Conservation (phyloP, 1,140 invertebrate genomes). For the Phortica variegata region DNA sequence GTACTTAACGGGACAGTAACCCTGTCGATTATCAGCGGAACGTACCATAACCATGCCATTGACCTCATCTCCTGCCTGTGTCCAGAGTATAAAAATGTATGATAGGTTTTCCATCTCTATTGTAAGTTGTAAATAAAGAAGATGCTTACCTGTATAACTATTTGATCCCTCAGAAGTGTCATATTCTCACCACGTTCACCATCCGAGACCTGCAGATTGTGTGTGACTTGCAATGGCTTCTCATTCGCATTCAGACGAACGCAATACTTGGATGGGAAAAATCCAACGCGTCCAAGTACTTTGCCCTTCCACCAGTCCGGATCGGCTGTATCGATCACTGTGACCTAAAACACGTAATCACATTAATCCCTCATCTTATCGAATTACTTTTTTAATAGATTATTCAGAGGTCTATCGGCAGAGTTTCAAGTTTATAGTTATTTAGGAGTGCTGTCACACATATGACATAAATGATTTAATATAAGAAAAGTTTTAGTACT, state of each 20-base stretch:
- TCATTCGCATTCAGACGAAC: slow-evolving; percentile 86
- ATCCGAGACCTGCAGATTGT: slow-evolving; percentile 68
- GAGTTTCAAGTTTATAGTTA: too few relatives aligned
- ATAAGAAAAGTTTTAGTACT: too few relatives aligned
- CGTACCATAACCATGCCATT: slow-evolving; percentile 91
- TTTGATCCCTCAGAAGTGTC: slow-evolving; percentile 69
- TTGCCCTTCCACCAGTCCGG: slow-evolving; percentile 98
- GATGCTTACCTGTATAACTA: slow-evolving; percentile 67
- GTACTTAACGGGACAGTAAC: slow-evolving; percentile 80
- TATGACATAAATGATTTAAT: too few relatives aligned
- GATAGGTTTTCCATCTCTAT: not conserved
- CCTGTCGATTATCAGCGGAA: slow-evolving; percentile 82
- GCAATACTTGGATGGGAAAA: slow-evolving; percentile 93
- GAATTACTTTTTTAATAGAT: not conserved
- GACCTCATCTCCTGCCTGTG: slow-evolving; percentile 78
- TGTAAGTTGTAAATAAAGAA: not conserved
- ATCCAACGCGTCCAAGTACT: slow-evolving; percentile 86
- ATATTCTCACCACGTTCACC: slow-evolving; percentile 65
- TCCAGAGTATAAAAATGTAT: not conserved
- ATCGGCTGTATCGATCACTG: slow-evolving; percentile 90
- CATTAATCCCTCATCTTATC: too few relatives aligned
- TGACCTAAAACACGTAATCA: slow-evolving; percentile 62
- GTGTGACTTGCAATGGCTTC: slow-evolving; percentile 80
- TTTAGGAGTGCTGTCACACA: too few relatives aligned
- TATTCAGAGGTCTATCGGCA: too few relatives aligned